phyloP scores from a whole-genome alignment of 2,113 vertebrate genomes.

The Ceyx melanurus region DNA sequence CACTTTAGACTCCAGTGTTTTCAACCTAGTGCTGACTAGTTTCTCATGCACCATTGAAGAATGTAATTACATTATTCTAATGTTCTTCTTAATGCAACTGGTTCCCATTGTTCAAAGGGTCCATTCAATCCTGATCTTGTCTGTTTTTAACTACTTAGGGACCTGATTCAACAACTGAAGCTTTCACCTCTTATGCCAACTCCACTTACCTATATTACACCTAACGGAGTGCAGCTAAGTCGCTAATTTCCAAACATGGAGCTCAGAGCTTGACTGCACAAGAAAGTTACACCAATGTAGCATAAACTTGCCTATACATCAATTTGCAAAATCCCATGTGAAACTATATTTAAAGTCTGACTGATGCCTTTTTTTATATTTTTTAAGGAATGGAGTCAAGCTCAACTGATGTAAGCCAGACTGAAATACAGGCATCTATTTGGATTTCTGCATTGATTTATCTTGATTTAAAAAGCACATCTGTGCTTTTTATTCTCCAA shows the following conservation, averaged over 20 bases:
- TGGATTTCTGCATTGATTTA: not conserved
- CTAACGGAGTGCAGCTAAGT: not conserved
- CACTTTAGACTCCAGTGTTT: not conserved
- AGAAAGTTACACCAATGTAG: not conserved
- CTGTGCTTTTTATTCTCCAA: not conserved
- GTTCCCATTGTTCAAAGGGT: not conserved
- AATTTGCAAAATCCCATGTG: not conserved
- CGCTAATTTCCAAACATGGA: not conserved
- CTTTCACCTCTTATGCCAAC: not conserved
- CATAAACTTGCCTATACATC: not conserved
- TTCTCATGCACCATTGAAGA: not conserved
- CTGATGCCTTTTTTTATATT: not conserved
- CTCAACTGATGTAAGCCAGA: not conserved
- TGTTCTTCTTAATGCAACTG: not conserved
- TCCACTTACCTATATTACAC: not conserved
- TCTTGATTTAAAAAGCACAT: not conserved
- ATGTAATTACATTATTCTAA: not conserved
- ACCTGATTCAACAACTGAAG: not conserved
- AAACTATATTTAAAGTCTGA: not conserved
- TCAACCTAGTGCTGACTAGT: not conserved
- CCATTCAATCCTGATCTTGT: not conserved
- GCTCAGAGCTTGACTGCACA: not conserved
- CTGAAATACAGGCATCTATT: not conserved
- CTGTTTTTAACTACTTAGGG: not conserved
- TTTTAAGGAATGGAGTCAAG: not conserved